These are phyloP conservation scores for Geodia barretti DNA, from an alignment of 37 sponge, comb jelly and placozoan species.

Conservation along the genomic window DNA sequence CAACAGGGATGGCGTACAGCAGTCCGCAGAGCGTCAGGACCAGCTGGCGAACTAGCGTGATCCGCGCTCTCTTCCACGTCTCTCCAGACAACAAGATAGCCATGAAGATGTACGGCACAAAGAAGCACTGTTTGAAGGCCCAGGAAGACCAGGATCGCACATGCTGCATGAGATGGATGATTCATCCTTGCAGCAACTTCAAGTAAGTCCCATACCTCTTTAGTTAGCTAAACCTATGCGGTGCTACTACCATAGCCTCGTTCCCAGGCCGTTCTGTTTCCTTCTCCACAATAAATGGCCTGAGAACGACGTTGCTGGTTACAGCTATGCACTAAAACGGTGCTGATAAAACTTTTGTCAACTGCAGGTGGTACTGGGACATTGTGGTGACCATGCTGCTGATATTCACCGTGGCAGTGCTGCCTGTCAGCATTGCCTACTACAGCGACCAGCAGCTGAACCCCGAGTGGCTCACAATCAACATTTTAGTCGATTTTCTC, in stretches of 20 bases:
- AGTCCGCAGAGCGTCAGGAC: neutral
- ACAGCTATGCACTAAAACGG: no score
- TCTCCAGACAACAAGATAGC: conserved; percentile 44
- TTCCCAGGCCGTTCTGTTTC: no score
- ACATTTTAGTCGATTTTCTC: conserved; percentile 44
- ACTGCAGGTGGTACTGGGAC: conserved; percentile 58
- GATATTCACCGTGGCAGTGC: conserved; percentile 29
- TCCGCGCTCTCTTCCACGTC: conserved; percentile 35
- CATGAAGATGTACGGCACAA: conserved; percentile 49
- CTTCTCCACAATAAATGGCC: no score
- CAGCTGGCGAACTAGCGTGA: neutral
- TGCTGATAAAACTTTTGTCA: no score
- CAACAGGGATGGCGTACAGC: neutral
- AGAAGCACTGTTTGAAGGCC: conserved; percentile 14
- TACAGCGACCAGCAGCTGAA: conserved; percentile 33
- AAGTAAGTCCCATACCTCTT: no score
- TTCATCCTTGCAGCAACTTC: conserved; percentile 55
- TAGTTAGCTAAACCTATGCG: no score
- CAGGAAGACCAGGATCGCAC: conserved; percentile 9
- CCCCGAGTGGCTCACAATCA: conserved; percentile 41
- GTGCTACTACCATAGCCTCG: no score
- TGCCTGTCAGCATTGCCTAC: conserved; percentile 63
- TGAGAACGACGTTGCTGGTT: no score
- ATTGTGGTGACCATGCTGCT: conserved; percentile 31
- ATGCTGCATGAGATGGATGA: conserved; percentile 32